Evolutionary conservation across 2,888 invertebrate species (phyloP).

Genomic region (Caenorhabditis parvicauda): DNA sequence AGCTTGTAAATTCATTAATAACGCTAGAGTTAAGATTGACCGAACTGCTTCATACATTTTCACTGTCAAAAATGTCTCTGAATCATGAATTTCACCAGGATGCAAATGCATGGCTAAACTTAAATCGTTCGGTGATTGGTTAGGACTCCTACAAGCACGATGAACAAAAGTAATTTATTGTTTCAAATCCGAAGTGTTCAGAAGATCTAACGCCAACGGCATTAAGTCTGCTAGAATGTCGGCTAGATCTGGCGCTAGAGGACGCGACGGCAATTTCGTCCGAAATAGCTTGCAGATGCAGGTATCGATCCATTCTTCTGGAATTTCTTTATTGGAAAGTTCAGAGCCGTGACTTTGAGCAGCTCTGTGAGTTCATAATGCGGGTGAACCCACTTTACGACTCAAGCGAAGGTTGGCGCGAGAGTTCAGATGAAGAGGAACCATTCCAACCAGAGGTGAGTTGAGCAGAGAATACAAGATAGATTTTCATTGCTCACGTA

Average conservation of each 20-base stretch:
- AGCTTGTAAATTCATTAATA: too few relatives aligned
- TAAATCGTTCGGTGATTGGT: too few relatives aligned
- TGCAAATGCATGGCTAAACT: too few relatives aligned
- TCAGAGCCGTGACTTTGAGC: slow-evolving; percentile 51
- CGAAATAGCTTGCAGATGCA: slow-evolving; percentile 54
- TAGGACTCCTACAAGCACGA: too few relatives aligned
- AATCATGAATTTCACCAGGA: too few relatives aligned
- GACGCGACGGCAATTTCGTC: slow-evolving; percentile 53
- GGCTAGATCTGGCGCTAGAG: slow-evolving; percentile 36
- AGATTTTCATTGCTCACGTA: neutral
- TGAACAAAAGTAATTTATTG: too few relatives aligned
- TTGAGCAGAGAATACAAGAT: too few relatives aligned
- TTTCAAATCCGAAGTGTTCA: slow-evolving; percentile 12
- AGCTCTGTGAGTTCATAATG: slow-evolving; percentile 60
- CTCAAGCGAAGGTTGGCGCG: slow-evolving; percentile 58
- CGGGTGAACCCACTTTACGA: slow-evolving; percentile 57
- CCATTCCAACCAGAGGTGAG: slow-evolving; percentile 33
- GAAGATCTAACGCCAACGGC: slow-evolving; percentile 48
- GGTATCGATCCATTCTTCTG: slow-evolving; percentile 8
- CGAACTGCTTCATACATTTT: too few relatives aligned
- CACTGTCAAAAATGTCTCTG: too few relatives aligned
- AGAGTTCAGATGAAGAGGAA: slow-evolving; percentile 54
- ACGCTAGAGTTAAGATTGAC: too few relatives aligned
- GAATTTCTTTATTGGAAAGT: slow-evolving; percentile 1
- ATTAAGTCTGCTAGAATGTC: slow-evolving; percentile 47